phyloP scores from a whole-genome alignment of 2,888 invertebrate genomes.

The Azorinus chamasolen region DNA sequence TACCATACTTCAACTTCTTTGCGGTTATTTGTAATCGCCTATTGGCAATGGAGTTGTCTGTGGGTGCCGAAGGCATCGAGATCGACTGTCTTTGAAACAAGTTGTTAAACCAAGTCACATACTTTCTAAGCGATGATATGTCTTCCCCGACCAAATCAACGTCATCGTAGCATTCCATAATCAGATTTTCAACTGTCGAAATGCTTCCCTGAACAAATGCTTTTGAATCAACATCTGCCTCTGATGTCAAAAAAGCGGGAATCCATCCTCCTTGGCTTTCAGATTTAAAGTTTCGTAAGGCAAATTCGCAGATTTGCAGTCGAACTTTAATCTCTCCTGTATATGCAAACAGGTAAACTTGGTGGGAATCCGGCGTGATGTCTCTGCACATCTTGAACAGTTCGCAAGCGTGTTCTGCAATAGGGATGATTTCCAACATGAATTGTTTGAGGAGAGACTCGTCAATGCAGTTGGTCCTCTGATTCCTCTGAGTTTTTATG shows the following conservation, averaged over 20 bases:
- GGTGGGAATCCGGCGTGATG: conserved; percentile 45
- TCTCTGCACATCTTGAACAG: conserved; percentile 58
- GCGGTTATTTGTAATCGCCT: conserved; percentile 47
- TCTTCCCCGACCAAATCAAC: conserved; percentile 46
- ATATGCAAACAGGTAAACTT: conserved; percentile 53
- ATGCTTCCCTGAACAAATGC: conserved; percentile 62
- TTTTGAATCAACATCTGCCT: conserved; percentile 23
- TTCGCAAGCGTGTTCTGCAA: conserved; percentile 59
- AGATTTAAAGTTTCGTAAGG: conserved; percentile 30
- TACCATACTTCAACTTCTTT: conserved; percentile 59
- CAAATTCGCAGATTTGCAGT: conserved; percentile 65
- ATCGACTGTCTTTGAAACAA: conserved; percentile 52
- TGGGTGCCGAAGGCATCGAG: conserved; percentile 2
- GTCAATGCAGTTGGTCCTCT: conserved; percentile 20
- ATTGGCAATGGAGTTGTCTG: conserved; percentile 21
- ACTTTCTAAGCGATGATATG: conserved; percentile 28
- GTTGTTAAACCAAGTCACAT: conserved; percentile 54
- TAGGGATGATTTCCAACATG: conserved; percentile 36
- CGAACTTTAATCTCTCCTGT: conserved; percentile 65
- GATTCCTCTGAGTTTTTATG: conserved; percentile 46
- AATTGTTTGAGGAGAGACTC: conserved; percentile 17
- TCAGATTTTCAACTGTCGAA: conserved; percentile 53
- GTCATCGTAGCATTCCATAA: conserved; percentile 66
- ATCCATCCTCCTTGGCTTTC: conserved; percentile 32
- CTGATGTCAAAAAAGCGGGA: conserved; percentile 14